phyloP scores from a whole-genome alignment of 1,140 invertebrate genomes.

The Colletes latitarsis region DNA sequence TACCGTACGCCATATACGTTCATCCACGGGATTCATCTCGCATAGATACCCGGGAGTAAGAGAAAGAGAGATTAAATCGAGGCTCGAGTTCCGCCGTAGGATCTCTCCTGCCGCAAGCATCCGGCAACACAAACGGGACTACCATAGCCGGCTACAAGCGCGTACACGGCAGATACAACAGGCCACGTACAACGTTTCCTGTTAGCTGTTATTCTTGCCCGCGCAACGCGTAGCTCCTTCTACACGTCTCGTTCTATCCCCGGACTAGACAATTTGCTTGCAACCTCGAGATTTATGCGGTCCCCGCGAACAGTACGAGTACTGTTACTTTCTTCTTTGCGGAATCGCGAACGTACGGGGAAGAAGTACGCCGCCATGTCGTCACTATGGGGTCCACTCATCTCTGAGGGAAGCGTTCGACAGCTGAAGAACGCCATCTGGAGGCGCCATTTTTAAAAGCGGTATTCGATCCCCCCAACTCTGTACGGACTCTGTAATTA shows the following conservation, averaged over 20 bases:
- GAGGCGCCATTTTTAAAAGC: too few species aligned
- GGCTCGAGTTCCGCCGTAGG: neutral
- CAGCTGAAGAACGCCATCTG: neutral
- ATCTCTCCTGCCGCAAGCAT: slow-evolving; percentile 23
- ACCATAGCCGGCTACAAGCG: slow-evolving; percentile 54
- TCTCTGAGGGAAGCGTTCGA: neutral
- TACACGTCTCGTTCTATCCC: slow-evolving; percentile 71
- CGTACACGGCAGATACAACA: slow-evolving; percentile 47
- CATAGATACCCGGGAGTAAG: slow-evolving; percentile 50
- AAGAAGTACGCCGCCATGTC: slow-evolving; percentile 20
- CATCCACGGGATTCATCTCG: slow-evolving; percentile 72
- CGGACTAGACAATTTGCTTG: slow-evolving; percentile 75
- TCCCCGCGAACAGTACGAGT: slow-evolving; percentile 58
- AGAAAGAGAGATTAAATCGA: slow-evolving; percentile 39
- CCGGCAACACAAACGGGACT: slow-evolving; percentile 62
- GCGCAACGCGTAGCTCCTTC: slow-evolving; percentile 38
- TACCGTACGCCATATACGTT: slow-evolving; percentile 77
- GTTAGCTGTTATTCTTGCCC: slow-evolving; percentile 70
- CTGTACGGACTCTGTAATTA: too few species aligned
- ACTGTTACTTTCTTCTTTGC: slow-evolving; percentile 71
- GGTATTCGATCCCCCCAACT: too few species aligned
- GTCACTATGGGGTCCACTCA: neutral
- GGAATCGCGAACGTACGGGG: slow-evolving; percentile 37
- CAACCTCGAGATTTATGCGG: slow-evolving; percentile 74
- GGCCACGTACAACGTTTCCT: slow-evolving; percentile 72